Base-by-base conservation (phyloP, 2,888 invertebrate genomes). In the Heteropelma amictum region DNA sequence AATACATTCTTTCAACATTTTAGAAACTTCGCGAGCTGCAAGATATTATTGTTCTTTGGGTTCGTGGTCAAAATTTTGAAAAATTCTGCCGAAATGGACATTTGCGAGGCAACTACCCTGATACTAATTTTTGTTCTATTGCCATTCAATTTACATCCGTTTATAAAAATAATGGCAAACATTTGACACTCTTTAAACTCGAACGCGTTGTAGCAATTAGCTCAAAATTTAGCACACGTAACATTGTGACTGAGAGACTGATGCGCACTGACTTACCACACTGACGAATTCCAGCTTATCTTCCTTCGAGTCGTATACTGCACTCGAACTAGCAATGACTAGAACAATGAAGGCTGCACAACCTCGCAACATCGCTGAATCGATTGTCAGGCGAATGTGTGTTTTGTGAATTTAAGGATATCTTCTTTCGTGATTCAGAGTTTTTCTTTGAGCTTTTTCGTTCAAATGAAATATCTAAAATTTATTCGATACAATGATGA, bases 211-310 rank as follows among this genome's bases (percentile, higher is more conserved):
- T n/a, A 23, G n/a, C n/a, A 47, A 47, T 47, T 21, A 23, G 19
- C 6, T 23, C 4, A 2, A 14, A 51, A 26, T 14, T 21, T 6
- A 21, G 6, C 19, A 12, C 28, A 33, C n/a, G 17, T 19, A 21
- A 54, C 7, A 23, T 35, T 21, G n/a, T n/a, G n/a, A n/a, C n/a
- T n/a, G n/a, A n/a, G n/a, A n/a, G n/a, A n/a, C n/a, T n/a, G n/a
- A n/a, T n/a, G n/a, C n/a, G n/a, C n/a, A n/a, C n/a, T 2, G n/a
- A 75, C 82, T 83, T 77, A 84, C 84, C 72, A 83, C 83, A 28
- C 63, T 79, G 30, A 84, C 76, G 47, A 79, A 70, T 49, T 65
- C 71, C 12, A 83, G 61, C 35, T 84, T 77, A 21, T 75, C 60
- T 23, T 63, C 6, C 23, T 8, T 23, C 42, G 63, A 33, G 21